Evolutionary conservation across 2,888 invertebrate genomes (phyloP).

Genomic region (Oegoconia quadripuncta): DNA sequence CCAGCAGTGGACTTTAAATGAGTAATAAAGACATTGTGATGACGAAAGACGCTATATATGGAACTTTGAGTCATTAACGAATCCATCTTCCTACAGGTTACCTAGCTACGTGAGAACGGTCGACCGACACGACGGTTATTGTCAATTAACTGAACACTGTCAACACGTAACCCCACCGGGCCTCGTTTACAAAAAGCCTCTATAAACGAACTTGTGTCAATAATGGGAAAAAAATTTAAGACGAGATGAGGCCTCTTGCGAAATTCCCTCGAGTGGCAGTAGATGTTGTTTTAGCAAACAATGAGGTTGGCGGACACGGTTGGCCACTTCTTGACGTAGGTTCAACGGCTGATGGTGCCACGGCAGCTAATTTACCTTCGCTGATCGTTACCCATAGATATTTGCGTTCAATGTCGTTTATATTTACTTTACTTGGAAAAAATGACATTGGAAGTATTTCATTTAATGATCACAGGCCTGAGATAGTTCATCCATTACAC

Average conservation of each 20-base stretch:
- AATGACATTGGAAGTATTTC: too few species aligned
- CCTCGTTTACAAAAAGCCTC: slow-evolving; percentile 62
- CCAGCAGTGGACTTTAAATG: too few species aligned
- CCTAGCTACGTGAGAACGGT: too few species aligned
- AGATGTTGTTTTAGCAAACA: slow-evolving; percentile 64
- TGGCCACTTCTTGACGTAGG: slow-evolving; percentile 61
- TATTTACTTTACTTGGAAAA: too few species aligned
- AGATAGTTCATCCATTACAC: too few species aligned
- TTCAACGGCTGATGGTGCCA: slow-evolving; percentile 53
- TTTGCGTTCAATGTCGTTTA: too few species aligned
- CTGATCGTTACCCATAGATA: slow-evolving; percentile 29
- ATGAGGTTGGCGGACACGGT: slow-evolving; percentile 53
- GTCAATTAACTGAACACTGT: slow-evolving; percentile 50
- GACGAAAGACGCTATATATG: too few species aligned
- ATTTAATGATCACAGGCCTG: slow-evolving; percentile 37
- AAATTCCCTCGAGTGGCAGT: slow-evolving; percentile 52
- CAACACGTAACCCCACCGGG: slow-evolving; percentile 61
- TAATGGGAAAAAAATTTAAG: slow-evolving; percentile 52
- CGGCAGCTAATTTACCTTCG: slow-evolving; percentile 41
- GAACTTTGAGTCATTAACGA: too few species aligned
- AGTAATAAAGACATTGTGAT: too few species aligned
- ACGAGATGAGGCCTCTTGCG: slow-evolving; percentile 57
- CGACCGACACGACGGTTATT: too few species aligned
- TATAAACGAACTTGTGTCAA: slow-evolving; percentile 44
- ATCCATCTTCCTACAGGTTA: too few species aligned